These are phyloP conservation scores for Danaus plexippus DNA, from an alignment of 1,140 invertebrate species.

Conservation along the genomic window DNA sequence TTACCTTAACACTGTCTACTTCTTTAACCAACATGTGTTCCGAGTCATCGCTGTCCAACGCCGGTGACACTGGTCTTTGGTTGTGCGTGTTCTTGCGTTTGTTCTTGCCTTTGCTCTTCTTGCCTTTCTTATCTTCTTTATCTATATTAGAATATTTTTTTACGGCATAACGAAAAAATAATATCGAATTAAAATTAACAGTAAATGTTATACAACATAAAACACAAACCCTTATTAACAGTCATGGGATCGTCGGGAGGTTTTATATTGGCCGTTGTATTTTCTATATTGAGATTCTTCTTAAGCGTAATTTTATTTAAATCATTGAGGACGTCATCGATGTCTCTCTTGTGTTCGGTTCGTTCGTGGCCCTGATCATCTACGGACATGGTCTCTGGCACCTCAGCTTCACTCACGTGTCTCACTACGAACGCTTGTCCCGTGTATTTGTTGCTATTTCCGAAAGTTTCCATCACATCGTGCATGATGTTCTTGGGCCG, in stretches of 20 bases:
- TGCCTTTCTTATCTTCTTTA: slow-evolving; percentile 53
- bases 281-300: slow-evolving; percentile 62
- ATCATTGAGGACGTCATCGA: slow-evolving; percentile 64
- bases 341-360: slow-evolving; percentile 59
- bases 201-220: no score
- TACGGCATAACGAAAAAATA: background rate
- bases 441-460: slow-evolving; percentile 43
- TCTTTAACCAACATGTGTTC: slow-evolving; percentile 56
- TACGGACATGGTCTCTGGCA: slow-evolving; percentile 32
- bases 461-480: slow-evolving; percentile 66
- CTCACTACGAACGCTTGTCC: slow-evolving; percentile 54
- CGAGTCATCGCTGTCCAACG: slow-evolving; percentile 53
- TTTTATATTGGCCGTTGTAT: slow-evolving; percentile 65
- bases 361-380: slow-evolving; percentile 55
- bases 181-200: no score
- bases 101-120: slow-evolving; percentile 50
- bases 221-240: no score
- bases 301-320: slow-evolving; percentile 65
- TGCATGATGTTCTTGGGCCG: slow-evolving; percentile 64
- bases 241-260: slow-evolving; percentile 41
- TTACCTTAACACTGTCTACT: slow-evolving; percentile 58
- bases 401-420: slow-evolving; percentile 49
- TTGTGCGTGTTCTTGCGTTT: slow-evolving; percentile 36
- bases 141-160: slow-evolving; percentile 21
- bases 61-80: slow-evolving; percentile 33